Evolutionary conservation across 2,797 vertebrate species (phyloP), one percentile per base, ranked within the genome.

Genomic region (Danio tinwini): DNA sequence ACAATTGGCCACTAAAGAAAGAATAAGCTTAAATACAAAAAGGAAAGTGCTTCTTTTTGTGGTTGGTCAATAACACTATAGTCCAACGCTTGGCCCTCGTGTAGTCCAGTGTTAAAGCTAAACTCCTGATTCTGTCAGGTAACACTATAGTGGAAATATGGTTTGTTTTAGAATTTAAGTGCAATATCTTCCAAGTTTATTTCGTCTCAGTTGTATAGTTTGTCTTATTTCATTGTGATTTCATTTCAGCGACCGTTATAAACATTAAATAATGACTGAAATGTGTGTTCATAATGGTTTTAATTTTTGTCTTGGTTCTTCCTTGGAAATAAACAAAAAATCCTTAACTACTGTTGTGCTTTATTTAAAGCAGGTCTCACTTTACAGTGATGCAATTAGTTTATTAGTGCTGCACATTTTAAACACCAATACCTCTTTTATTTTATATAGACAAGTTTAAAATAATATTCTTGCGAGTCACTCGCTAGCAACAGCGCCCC

Each of bases 161-260:
- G 92, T 94, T 92, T 90, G 37, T 65, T 93, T 96, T 95, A 94
- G 92, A 93, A 95, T 96, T 91, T 93, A 97, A 96, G 97, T 99
- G 98, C 98, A 99, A 98, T 99, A 99, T 97, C 94, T 95, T 93
- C 87, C 94, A 94, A 94, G 92, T 94, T 95, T 94, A 94, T 93
- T 95, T 95, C 92, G 90, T 95, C 95, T 94, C 81, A 88, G 89
- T 90, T 88, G 89, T 97, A 94, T 92, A 92, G 94, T 90, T 88
- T 85, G 74, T 88, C 73, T 84, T 87, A 82, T 84, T 88, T 85
- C 88, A 88, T 85, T 90, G 87, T 91, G 84, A 86, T 91, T 93
- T 93, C 88, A 90, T 91, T 94, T 94, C 93, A 92, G 94, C 95
- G 92, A 93, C 96, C 94, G 95, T 91, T 93, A 89, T 88, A 93